Evolutionary conservation across 2,113 vertebrate genomes (phyloP), one percentile per base, ranked within the genome.

Genomic region (Apodemus speciosus): DNA sequence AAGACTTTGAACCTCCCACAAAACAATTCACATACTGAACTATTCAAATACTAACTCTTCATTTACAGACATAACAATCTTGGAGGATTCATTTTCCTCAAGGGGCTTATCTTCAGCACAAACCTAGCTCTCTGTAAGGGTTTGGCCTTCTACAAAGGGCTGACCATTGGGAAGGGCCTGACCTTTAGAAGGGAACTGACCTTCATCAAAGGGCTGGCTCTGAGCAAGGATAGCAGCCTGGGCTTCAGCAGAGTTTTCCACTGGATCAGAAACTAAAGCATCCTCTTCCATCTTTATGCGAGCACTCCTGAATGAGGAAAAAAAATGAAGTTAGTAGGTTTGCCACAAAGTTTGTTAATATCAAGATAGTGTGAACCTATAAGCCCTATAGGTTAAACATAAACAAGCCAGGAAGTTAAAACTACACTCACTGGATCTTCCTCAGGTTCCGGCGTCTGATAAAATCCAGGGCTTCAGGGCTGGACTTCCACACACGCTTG

Each of bases 381-480:
- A 92, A 90, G 16, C 30, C 51, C 53, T 71, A 69, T 43, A 91
- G 30, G 51, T 5, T 87, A 80, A 43, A 91, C 62, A 69, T 72
- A 80, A 95, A 96, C 35, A 89, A 96, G 51, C 9, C 51, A 56
- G 25, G 20, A 27, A 43, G 8, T 64, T 88, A 66, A 95, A 91
- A 94, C 71, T n/a, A 94, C n/a, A 96, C 97, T 97, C 68, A 97
- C 97, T 97, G 97, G 56, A 97, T 97, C 95, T 66, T 96, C 79
- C 96, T 96, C 95, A 97, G 32, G 40, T 97, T 97, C 68, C 97
- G 96, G 43, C 99, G 98, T 93, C 99, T 95, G 30, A 99, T 98
- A 94, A 99, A 98, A 96, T 99, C 99, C 9, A 99, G 99, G 95
- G 99, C 98, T 84, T 99, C 99, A 0, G 99, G 99, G 69, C 99